These are phyloP conservation scores for Orthonychiurus folsomi DNA, from an alignment of 2,888 invertebrate genomes.

Conservation along the genomic window DNA sequence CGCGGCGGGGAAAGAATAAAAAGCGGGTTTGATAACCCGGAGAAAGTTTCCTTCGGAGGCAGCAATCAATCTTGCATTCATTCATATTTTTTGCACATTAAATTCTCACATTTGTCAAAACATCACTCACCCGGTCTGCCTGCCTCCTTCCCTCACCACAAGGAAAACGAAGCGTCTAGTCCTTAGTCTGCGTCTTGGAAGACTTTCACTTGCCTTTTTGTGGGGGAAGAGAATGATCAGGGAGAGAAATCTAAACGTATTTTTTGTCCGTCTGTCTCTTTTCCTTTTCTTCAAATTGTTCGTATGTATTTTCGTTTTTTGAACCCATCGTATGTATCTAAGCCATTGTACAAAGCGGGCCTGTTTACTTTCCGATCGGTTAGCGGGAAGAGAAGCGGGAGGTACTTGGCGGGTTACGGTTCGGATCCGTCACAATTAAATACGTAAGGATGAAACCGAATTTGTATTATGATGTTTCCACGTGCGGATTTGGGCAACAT, in stretches of 20 bases:
- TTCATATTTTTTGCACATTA: slow-evolving; percentile 1
- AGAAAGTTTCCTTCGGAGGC: background rate
- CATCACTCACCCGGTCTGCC: background rate
- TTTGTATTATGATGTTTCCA: too few relatives aligned
- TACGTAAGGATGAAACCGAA: too few relatives aligned
- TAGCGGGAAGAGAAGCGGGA: too few relatives aligned
- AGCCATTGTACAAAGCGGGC: too few relatives aligned
- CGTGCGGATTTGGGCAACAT: too few relatives aligned
- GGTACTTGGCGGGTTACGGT: too few relatives aligned
- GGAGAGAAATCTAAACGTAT: background rate
- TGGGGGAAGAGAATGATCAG: too few relatives aligned
- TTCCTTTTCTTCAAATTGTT: background rate
- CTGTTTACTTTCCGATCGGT: slow-evolving; percentile 3
- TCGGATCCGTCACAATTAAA: too few relatives aligned
- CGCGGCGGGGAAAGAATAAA: background rate
- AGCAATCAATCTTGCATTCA: slow-evolving; percentile 1
- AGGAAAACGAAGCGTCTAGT: too few relatives aligned
- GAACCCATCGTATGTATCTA: background rate
- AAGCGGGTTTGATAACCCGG: background rate
- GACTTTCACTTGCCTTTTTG: too few relatives aligned
- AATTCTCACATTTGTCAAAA: background rate
- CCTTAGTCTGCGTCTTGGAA: too few relatives aligned
- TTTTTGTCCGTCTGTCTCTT: background rate
- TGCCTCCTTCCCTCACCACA: too few relatives aligned
- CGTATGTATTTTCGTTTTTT: background rate